A percentile compares a stretch with the other conserved stretches of the same genome.
Conservation (phyloP, 1,140 invertebrate genomes). For the Archivesica marissinica region DNA sequence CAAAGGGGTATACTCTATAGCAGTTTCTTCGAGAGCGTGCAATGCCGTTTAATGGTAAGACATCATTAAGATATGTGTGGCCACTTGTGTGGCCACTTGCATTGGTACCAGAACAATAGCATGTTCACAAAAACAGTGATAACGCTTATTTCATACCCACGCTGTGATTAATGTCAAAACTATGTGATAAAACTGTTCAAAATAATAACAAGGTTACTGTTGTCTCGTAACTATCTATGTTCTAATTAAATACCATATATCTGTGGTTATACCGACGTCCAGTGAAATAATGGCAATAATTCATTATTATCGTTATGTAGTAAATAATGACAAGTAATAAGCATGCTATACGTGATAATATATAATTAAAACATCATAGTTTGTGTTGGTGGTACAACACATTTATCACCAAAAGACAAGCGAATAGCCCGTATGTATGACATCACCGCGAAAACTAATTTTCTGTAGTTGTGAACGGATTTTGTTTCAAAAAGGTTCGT, state of each 20-base stretch:
- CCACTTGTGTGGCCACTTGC: no score
- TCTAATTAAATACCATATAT: background rate
- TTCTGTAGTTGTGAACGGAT: constrained; percentile 6
- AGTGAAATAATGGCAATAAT: background rate
- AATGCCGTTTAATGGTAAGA: no score
- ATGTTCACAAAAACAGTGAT: no score
- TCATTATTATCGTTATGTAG: background rate
- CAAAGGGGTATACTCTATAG: no score
- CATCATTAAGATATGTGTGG: no score
- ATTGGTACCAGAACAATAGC: no score
- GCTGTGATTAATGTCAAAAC: no score
- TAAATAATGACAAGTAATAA: constrained; percentile 6
- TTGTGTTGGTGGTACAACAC: background rate
- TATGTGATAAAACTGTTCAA: no score
- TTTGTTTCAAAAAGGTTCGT: constrained; percentile 4
- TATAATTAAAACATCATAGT: constrained; percentile 34
- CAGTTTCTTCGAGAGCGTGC: no score
- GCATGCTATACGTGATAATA: background rate
- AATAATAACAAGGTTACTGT: no score
- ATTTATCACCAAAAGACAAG: constrained; percentile 29
- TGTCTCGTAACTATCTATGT: background rate
- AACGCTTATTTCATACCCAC: no score
- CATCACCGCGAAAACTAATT: background rate
- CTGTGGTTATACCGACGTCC: background rate
- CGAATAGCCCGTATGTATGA: constrained; percentile 17